Evolutionary conservation across 2,113 vertebrate species (phyloP).

Genomic region (Parus major): DNA sequence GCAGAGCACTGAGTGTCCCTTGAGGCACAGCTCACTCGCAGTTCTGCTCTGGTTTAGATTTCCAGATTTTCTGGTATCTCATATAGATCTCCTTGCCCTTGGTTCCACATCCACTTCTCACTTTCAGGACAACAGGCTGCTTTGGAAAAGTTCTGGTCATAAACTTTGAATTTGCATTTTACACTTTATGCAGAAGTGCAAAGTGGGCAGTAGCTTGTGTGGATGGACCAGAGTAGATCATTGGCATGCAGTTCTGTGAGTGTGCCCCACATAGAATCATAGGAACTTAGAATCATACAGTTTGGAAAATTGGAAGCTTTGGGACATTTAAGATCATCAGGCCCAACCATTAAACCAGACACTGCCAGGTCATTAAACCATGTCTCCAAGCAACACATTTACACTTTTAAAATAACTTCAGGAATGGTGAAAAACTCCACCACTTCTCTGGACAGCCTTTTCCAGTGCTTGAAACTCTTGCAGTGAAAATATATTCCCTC

Average conservation of each 20-base stretch:
- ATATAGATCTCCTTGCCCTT: not conserved
- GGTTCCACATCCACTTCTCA: not conserved
- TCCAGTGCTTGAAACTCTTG: not conserved
- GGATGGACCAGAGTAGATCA: not conserved
- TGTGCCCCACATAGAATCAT: not conserved
- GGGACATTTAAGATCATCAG: not conserved
- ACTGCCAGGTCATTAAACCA: not conserved
- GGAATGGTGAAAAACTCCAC: not conserved
- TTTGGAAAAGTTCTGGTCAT: not conserved
- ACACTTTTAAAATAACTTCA: not conserved
- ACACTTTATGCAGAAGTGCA: not conserved
- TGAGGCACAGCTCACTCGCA: fast-evolving
- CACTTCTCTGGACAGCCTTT: not conserved
- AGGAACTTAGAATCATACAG: not conserved
- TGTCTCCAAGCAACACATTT: not conserved
- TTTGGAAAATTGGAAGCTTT: not conserved
- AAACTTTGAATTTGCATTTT: not conserved
- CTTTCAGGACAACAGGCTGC: not conserved
- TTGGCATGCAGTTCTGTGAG: not conserved
- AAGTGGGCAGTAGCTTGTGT: not conserved
- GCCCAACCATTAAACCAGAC: not conserved
- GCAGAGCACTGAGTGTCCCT: not conserved
- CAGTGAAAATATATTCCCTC: not conserved
- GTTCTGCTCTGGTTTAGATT: not conserved
- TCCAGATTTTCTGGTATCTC: not conserved